Evolutionary conservation across 2,797 vertebrate genomes (phyloP), one percentile per base, ranked within the genome.

Genomic region (Brachyrhaphis roseni): DNA sequence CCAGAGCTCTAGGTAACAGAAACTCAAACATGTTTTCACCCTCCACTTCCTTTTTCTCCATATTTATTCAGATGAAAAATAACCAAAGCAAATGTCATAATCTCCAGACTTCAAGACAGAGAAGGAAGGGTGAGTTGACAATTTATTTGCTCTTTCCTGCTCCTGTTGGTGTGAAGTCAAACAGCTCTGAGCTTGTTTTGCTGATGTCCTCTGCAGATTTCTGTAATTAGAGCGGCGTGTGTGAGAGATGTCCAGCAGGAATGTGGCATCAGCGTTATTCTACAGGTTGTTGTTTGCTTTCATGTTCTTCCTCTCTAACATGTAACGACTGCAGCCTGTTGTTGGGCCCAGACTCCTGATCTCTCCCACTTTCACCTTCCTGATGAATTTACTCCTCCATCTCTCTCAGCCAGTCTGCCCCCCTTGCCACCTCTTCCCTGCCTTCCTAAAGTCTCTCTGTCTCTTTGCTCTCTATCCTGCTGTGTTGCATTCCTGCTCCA

Each of bases 401-500:
- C 84, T 86, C 75, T 81, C 81, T 84, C 87, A 80, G 88, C 72
- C 87, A 83, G 86, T 89, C 86, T 87, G 82, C 88, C 83, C 15
- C 86, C 85, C 85, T 85, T 74, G 72, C 82, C 88, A 89, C 75
- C 86, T 86, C 90, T 88, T 88, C 80, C 84, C 80, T 88, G 88
- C 84, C 91, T 88, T 89, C 76, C 86, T 91, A 85, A 93, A 92
- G 81, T 91, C 92, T 94, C 86, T 89, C 83, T 88, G 83, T 85
- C 90, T 94, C 88, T 90, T 94, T 91, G 62, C 89, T 78, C 80
- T 93, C 93, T 91, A 87, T 92, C 94, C 96, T 93, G 93, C 94
- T 94, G 93, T 90, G 92, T 80, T 84, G 79, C 95, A 94, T 95
- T 95, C 95, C 95, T 93, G 88, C 90, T 95, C 93, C 89, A 90